Percentiles rank a stretch among this genome's conserved stretches.
phyloP scores from a whole-genome alignment of 1,140 invertebrate species.

The Heliconius hermathena region DNA sequence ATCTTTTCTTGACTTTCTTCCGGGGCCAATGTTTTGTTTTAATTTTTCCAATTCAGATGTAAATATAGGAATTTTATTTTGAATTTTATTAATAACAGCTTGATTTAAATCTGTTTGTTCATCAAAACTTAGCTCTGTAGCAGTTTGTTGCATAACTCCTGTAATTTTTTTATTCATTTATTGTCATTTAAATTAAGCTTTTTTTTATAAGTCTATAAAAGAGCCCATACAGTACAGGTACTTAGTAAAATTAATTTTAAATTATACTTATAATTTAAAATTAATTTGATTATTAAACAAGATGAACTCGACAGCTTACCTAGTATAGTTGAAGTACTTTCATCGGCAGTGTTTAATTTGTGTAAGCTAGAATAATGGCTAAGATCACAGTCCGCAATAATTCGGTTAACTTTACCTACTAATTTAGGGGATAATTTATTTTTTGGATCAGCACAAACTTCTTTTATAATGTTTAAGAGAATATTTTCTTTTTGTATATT shows the following conservation, averaged over 20 bases:
- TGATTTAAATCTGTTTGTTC: constrained; percentile 69
- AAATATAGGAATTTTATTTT: constrained; percentile 59
- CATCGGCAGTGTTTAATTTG: constrained; percentile 69
- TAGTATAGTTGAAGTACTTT: constrained; percentile 66
- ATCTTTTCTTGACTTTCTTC: constrained; percentile 47
- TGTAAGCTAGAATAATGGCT: constrained; percentile 67
- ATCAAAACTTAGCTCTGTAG: constrained; percentile 62
- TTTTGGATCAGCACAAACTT: constrained; percentile 55
- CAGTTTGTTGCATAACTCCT: constrained; percentile 63
- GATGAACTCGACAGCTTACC: constrained; percentile 45
- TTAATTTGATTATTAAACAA: too few relatives aligned
- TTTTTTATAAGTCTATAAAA: not conserved
- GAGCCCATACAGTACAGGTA: too few relatives aligned
- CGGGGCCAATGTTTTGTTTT: constrained; percentile 45
- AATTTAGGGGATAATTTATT: constrained; percentile 58
- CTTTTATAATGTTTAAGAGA: constrained; percentile 67
- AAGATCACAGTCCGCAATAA: constrained; percentile 72
- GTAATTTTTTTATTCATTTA: constrained; percentile 32
- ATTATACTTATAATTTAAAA: too few relatives aligned
- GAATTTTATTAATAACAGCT: constrained; percentile 64
- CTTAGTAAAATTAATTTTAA: too few relatives aligned
- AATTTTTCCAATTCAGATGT: constrained; percentile 59
- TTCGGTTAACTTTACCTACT: constrained; percentile 65
- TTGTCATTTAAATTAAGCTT: too few relatives aligned
- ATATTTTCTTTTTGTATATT: constrained; percentile 55